A percentile compares a stretch with the other conserved stretches of the same genome.
Evolutionary conservation across 2,888 invertebrate genomes (phyloP).

Genomic region (Dichetophora obliterata): DNA sequence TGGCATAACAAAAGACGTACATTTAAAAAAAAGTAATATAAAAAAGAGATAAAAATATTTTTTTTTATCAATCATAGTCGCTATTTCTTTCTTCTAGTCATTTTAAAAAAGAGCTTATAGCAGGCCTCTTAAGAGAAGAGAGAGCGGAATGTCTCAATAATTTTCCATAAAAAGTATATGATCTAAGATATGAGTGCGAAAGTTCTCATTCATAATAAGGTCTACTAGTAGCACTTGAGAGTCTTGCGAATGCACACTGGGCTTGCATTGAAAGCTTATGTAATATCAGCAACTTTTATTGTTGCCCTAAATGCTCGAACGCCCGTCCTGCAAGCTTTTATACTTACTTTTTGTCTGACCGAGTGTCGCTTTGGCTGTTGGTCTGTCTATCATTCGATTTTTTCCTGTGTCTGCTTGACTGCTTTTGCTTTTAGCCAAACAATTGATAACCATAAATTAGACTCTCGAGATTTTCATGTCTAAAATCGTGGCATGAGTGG

Average conservation of each 20-base stretch:
- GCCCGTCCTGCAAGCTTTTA: too few relatives aligned
- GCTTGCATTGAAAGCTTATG: neutral
- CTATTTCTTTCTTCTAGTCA: too few relatives aligned
- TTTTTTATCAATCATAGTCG: too few relatives aligned
- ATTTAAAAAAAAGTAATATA: too few relatives aligned
- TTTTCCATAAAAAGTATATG: too few relatives aligned
- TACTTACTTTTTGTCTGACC: neutral
- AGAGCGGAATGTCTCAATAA: too few relatives aligned
- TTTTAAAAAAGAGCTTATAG: too few relatives aligned
- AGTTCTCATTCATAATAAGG: too few relatives aligned
- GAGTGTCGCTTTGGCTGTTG: slow-evolving; percentile 18
- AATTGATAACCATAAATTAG: slow-evolving; percentile 68
- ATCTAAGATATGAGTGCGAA: too few relatives aligned
- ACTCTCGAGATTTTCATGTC: slow-evolving; percentile 62
- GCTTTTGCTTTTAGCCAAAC: slow-evolving; percentile 62
- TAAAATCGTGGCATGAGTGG: neutral
- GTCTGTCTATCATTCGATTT: slow-evolving; percentile 9
- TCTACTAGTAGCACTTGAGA: neutral
- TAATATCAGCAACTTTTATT: neutral
- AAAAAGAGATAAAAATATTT: too few relatives aligned
- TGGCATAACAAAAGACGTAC: too few relatives aligned
- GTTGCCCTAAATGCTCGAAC: neutral
- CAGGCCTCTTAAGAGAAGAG: too few relatives aligned
- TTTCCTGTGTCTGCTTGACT: slow-evolving; percentile 35
- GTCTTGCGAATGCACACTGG: neutral